phyloP scores from a whole-genome alignment of 2,797 vertebrate genomes.

The Pogoniulus pusillus region DNA sequence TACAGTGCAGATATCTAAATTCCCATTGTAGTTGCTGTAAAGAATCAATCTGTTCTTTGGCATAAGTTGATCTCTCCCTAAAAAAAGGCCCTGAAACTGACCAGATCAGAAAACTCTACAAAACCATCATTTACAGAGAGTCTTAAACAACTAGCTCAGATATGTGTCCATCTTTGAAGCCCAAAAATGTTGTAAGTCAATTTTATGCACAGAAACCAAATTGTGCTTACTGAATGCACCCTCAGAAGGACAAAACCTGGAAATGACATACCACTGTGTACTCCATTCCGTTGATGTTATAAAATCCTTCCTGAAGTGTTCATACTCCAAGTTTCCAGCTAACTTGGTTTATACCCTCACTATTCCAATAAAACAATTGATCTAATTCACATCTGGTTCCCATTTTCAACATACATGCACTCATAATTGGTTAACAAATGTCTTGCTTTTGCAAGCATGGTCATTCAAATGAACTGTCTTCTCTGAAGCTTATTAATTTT shows the following conservation, averaged over 20 bases:
- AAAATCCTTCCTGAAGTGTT: neutral
- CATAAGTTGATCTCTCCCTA: neutral
- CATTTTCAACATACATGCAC: neutral
- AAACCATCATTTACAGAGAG: neutral
- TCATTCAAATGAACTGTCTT: neutral
- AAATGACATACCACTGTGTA: neutral
- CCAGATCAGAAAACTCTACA: neutral
- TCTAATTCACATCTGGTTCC: neutral
- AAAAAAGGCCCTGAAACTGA: neutral
- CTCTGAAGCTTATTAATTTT: neutral
- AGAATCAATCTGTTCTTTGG: neutral
- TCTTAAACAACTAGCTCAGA: neutral
- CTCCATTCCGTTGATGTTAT: neutral
- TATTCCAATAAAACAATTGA: neutral
- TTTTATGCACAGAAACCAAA: neutral
- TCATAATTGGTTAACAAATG: neutral
- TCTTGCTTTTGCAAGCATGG: neutral
- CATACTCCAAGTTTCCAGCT: neutral
- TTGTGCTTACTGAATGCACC: neutral
- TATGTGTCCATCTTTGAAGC: neutral
- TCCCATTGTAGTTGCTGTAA: neutral
- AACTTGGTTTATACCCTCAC: neutral
- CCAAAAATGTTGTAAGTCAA: neutral
- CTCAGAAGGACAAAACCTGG: neutral
- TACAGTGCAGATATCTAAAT: neutral